Evolutionary conservation across 1,140 invertebrate genomes (phyloP).

Genomic region (Bombus huntii): DNA sequence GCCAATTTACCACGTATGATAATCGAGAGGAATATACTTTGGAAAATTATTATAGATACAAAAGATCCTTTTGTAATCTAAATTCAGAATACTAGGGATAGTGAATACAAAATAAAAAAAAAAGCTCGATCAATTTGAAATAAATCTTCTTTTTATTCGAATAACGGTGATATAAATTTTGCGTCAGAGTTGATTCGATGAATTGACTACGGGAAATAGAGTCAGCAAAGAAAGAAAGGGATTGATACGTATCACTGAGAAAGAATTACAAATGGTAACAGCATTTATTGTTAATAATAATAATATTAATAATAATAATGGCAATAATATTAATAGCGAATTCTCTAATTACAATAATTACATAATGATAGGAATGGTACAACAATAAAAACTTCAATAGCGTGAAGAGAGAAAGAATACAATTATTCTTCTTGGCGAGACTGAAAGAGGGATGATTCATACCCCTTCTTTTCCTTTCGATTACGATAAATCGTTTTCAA

Average conservation of each 20-base stretch:
- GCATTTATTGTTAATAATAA: slow-evolving; percentile 81
- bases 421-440: slow-evolving; percentile 68
- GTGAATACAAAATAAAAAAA: background rate
- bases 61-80: too few species aligned
- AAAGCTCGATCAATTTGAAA: slow-evolving; percentile 5
- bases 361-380: slow-evolving; percentile 79
- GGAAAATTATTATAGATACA: background rate
- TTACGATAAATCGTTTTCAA: slow-evolving; percentile 23
- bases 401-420: slow-evolving; percentile 74
- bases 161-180: slow-evolving; percentile 37
- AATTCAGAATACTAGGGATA: background rate
- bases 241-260: slow-evolving; percentile 34
- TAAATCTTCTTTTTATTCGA: slow-evolving; percentile 32
- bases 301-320: slow-evolving; percentile 76
- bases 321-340: slow-evolving; percentile 78
- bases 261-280: slow-evolving; percentile 82
- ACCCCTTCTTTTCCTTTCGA: background rate
- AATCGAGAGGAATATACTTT: background rate
- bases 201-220: background rate
- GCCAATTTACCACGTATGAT: too few species aligned
- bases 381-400: slow-evolving; percentile 80
- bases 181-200: background rate
- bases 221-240: background rate
- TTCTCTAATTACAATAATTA: slow-evolving; percentile 81
- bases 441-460: slow-evolving; percentile 40